Conservation (phyloP, 2,797 vertebrate genomes). For the Pelochelys cantorii region DNA sequence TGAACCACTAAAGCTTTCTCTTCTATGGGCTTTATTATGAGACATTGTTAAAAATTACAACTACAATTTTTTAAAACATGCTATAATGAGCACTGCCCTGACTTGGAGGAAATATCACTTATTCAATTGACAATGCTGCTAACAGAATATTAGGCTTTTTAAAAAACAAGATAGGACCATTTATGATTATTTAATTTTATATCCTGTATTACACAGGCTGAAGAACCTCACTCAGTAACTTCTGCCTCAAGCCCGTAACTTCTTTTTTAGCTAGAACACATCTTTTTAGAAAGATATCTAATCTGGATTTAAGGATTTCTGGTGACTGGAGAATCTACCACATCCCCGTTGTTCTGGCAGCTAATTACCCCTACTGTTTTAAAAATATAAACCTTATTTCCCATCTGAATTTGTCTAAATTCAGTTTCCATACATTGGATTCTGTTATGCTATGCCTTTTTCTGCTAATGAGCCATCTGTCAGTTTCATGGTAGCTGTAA, state of each 20-base stretch:
- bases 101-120: background rate
- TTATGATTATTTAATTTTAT: background rate
- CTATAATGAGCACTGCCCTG: background rate
- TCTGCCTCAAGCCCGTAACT: background rate
- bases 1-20: background rate
- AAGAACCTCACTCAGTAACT: background rate
- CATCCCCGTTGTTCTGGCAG: fast-evolving
- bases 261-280: background rate
- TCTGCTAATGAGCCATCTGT: background rate
- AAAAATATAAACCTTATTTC: background rate
- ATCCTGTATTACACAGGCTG: background rate
- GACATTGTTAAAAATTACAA: background rate
- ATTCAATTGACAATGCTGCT: background rate
- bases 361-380: background rate
- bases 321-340: background rate
- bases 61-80: background rate
- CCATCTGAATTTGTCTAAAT: background rate
- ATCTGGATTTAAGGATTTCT: background rate
- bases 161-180: background rate
- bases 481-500: background rate
- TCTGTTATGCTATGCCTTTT: background rate
- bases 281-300: background rate
- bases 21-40: conserved; percentile 23
- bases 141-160: background rate
- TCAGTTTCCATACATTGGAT: background rate